phyloP scores from a whole-genome alignment of 2,888 invertebrate genomes.

The Diploptera punctata region DNA sequence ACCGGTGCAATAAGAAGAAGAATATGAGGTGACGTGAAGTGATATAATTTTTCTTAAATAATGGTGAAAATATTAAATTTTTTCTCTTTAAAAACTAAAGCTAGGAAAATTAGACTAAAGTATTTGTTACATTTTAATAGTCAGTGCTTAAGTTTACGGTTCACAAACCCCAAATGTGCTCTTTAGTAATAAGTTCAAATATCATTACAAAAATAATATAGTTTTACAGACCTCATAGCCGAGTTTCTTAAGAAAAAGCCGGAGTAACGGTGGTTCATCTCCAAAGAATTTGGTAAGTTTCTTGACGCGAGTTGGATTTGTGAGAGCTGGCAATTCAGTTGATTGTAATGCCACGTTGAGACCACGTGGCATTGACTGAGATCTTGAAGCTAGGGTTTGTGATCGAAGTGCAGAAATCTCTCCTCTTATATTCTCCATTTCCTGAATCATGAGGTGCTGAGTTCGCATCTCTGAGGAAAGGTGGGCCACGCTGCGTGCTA shows the following conservation, averaged over 20 bases:
- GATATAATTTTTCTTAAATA: no score
- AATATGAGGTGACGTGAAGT: no score
- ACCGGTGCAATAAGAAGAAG: no score
- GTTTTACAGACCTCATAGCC: conserved; percentile 88
- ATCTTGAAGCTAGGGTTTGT: conserved; percentile 67
- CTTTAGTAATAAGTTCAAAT: no score
- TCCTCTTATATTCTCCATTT: conserved; percentile 85
- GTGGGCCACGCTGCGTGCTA: conserved; percentile 89
- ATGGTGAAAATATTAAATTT: no score
- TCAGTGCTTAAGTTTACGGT: no score
- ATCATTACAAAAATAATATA: no score
- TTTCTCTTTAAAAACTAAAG: no score
- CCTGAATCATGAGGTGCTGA: conserved; percentile 85
- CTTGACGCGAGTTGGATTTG: conserved; percentile 86
- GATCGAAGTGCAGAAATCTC: conserved; percentile 80
- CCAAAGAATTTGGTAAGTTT: conserved; percentile 94
- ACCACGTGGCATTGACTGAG: conserved; percentile 68
- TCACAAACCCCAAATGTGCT: no score
- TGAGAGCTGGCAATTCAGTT: conserved; percentile 60
- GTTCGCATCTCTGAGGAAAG: conserved; percentile 91
- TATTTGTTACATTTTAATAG: no score
- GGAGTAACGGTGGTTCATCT: conserved; percentile 88
- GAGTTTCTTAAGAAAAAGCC: conserved; percentile 87
- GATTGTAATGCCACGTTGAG: conserved; percentile 41
- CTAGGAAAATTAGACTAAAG: no score